phyloP scores from a whole-genome alignment of 2,113 vertebrate genomes.

The Ivindomyrus marchei region DNA sequence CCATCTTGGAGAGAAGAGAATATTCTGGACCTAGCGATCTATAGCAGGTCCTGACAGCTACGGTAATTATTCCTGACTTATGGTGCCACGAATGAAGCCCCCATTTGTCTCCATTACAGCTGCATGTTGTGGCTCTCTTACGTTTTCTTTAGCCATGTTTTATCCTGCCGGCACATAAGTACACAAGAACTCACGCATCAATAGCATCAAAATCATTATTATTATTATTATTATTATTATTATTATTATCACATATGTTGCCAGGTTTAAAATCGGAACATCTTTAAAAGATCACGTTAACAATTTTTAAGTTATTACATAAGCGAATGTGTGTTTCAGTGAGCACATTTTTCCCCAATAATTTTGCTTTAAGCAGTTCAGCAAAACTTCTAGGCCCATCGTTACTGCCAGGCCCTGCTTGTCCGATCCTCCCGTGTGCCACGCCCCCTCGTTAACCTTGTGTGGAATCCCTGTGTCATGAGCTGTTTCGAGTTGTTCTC shows the following conservation, averaged over 20 bases:
- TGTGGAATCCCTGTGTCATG: too few species aligned
- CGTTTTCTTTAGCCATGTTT: constrained; percentile 66
- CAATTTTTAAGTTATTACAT: background rate
- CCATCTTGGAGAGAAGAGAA: constrained; percentile 13
- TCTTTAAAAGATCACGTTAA: background rate
- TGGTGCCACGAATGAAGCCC: constrained; percentile 48
- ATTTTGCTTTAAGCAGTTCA: background rate
- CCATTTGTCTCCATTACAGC: constrained; percentile 64
- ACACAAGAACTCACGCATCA: constrained; percentile 17
- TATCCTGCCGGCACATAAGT: constrained; percentile 40
- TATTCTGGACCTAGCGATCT: constrained; percentile 49
- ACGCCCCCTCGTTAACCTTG: too few species aligned
- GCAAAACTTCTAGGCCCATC: background rate
- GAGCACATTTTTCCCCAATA: background rate
- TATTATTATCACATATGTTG: background rate
- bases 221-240: background rate
- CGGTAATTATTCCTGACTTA: constrained; percentile 63
- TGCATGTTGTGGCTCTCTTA: constrained; percentile 54
- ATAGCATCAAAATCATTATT: background rate
- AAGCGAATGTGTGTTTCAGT: background rate
- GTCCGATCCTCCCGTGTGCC: too few species aligned
- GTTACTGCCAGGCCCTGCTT: too few species aligned
- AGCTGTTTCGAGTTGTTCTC: too few species aligned
- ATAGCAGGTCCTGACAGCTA: constrained; percentile 49
- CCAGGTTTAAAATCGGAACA: background rate